Conservation (phyloP, 2,888 invertebrate genomes). For the Halictus ligatus region DNA sequence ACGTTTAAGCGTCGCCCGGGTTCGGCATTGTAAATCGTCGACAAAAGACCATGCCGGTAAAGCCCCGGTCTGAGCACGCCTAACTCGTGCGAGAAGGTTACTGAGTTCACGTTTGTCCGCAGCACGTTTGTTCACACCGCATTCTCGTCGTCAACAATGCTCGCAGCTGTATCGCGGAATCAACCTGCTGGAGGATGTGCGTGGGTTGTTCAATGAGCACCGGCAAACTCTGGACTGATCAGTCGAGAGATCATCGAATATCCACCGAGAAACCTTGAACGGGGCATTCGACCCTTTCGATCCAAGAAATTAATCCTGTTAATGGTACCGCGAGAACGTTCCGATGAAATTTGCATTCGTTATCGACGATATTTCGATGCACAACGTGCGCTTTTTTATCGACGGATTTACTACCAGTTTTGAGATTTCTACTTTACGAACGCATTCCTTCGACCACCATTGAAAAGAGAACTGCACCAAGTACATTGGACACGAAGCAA, state of each 20-base stretch:
- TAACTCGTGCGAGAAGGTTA: neutral
- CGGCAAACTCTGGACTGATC: neutral
- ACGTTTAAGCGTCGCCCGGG: neutral
- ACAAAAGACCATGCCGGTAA: neutral
- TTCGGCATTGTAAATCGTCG: neutral
- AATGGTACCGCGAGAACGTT: neutral
- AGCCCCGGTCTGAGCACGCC: neutral
- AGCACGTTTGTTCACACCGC: constrained; percentile 1
- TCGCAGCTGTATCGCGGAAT: constrained; percentile 1
- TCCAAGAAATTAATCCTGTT: neutral
- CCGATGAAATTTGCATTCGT: neutral
- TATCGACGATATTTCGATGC: neutral
- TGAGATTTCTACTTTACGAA: neutral
- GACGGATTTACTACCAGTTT: neutral
- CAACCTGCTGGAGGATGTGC: neutral
- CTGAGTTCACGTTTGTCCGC: constrained; percentile 3
- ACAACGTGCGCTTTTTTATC: neutral
- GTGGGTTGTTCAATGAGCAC: constrained; percentile 4
- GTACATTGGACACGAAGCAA: neutral
- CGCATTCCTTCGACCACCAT: neutral
- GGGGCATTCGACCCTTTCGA: neutral
- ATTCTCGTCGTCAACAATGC: constrained; percentile 7
- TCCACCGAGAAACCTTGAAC: neutral
- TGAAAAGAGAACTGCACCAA: neutral
- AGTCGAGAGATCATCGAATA: neutral